Conservation (phyloP, 2,888 invertebrate genomes). For the Drosophila limbata region DNA sequence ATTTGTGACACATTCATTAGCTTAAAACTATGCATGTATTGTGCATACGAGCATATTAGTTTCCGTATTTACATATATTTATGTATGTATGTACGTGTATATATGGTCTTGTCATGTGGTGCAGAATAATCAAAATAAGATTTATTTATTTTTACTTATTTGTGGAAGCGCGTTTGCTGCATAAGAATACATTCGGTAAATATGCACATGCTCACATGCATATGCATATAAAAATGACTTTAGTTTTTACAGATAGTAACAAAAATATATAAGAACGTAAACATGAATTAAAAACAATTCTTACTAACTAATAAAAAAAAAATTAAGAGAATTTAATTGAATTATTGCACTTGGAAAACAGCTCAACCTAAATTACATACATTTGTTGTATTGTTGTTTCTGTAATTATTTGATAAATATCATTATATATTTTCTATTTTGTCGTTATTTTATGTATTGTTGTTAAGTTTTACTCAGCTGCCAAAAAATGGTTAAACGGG, state of each 20-base stretch:
- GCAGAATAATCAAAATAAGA: constrained; percentile 22
- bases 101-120: constrained; percentile 42
- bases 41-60: constrained; percentile 5
- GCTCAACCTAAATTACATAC: constrained; percentile 33
- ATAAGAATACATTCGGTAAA: constrained; percentile 50
- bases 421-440: constrained; percentile 10
- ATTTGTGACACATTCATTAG: constrained; percentile 36
- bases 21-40: constrained; percentile 18
- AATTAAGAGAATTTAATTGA: constrained; percentile 19
- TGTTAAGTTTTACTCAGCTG: constrained; percentile 24
- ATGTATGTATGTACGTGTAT: constrained; percentile 9
- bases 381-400: constrained; percentile 1
- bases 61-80: constrained; percentile 9
- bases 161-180: constrained; percentile 51
- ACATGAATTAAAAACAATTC: constrained; percentile 33
- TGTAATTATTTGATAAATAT: constrained; percentile 5
- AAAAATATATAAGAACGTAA: constrained; percentile 26
- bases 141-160: constrained; percentile 8
- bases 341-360: constrained; percentile 61
- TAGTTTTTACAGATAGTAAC: constrained; percentile 35
- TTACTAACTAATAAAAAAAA: constrained; percentile 51
- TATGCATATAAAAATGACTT: constrained; percentile 37
- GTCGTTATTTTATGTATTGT: constrained; percentile 1
- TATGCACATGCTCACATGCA: constrained; percentile 1
- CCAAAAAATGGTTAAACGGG: constrained; percentile 20